Percentiles rank a stretch among this genome's conserved stretches.
phyloP scores from a whole-genome alignment of 2,113 vertebrate genomes.

The Notothenia rossii region DNA sequence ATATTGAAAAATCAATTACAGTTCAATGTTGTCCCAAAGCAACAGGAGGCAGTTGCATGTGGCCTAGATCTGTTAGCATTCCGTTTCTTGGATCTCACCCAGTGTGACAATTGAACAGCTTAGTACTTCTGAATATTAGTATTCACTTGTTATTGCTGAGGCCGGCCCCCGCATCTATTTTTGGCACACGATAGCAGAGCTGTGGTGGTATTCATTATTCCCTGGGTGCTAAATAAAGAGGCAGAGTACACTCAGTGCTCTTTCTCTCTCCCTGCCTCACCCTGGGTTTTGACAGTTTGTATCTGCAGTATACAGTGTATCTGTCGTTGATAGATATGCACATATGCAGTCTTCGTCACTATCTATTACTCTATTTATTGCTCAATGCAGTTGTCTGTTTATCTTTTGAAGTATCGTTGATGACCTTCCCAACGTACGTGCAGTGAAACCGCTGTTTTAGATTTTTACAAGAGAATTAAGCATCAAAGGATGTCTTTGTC shows the following conservation, averaged over 20 bases:
- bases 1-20: conserved; percentile 60
- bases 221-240: conserved; percentile 55
- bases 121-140: conserved; percentile 59
- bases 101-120: conserved; percentile 65
- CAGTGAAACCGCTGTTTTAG: conserved; percentile 13
- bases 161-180: conserved; percentile 67
- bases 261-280: conserved; percentile 11
- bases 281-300: not conserved
- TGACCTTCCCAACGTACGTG: conserved; percentile 44
- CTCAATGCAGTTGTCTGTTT: conserved; percentile 32
- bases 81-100: conserved; percentile 36
- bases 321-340: not conserved
- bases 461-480: conserved; percentile 36
- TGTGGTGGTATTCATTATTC: conserved; percentile 58
- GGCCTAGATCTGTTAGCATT: conserved; percentile 52
- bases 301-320: not conserved
- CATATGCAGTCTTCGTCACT: not conserved
- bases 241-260: conserved; percentile 10
- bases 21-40: conserved; percentile 51
- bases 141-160: conserved; percentile 61
- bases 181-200: conserved; percentile 64
- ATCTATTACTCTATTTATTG: not conserved
- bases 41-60: conserved; percentile 55
- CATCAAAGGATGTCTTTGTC: conserved; percentile 4
- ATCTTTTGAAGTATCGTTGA: conserved; percentile 55